These are phyloP conservation scores for Lamproptera curius DNA, from an alignment of 2,888 invertebrate genomes.

Conservation along the genomic window DNA sequence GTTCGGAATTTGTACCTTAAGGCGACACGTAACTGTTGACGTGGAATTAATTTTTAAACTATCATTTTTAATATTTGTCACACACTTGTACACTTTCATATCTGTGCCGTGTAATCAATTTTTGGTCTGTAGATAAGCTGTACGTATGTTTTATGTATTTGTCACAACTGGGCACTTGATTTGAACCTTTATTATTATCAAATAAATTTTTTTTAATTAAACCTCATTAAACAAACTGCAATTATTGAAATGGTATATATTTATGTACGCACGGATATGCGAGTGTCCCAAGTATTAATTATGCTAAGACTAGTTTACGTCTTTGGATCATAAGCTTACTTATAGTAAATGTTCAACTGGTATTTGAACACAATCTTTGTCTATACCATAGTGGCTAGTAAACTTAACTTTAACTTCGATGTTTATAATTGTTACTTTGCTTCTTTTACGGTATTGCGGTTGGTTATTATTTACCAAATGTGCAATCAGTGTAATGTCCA, in stretches of 20 bases:
- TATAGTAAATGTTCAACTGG: not conserved
- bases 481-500: constrained; percentile 13
- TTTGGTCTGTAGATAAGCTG: too few species aligned
- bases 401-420: constrained; percentile 12
- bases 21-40: not conserved
- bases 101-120: not conserved
- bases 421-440: constrained; percentile 12
- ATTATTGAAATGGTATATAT: too few species aligned
- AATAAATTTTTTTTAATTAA: too few species aligned
- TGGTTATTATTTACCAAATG: constrained; percentile 17
- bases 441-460: constrained; percentile 4
- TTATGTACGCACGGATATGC: constrained; percentile 5
- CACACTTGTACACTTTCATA: not conserved
- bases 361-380: not conserved
- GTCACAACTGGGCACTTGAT: too few species aligned
- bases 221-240: too few species aligned
- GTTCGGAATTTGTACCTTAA: constrained; percentile 18
- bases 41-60: too few species aligned
- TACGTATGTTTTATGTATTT: too few species aligned
- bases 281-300: constrained; percentile 14
- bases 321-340: not conserved
- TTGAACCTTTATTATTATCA: too few species aligned
- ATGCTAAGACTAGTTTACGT: constrained; percentile 3
- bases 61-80: too few species aligned
- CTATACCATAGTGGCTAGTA: not conserved